Evolutionary conservation across 2,888 invertebrate species (phyloP), one percentile per base, ranked within the genome.

Genomic region (Hybos culiciformis): DNA sequence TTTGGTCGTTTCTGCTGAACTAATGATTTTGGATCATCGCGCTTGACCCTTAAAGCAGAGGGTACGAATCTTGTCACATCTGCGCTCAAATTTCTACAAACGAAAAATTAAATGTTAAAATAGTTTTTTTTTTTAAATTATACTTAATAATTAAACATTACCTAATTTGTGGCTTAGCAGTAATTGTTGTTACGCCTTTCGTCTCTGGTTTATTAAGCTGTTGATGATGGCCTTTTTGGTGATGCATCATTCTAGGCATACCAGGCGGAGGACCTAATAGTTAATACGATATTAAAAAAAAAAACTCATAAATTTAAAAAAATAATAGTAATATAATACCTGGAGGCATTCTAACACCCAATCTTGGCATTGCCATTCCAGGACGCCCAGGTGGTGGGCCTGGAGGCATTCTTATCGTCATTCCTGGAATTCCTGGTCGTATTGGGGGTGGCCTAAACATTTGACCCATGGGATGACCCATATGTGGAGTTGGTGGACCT

Each of bases 51-150:
- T 41, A 97, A 69, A 1, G 96, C 83, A 0, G 92, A 92, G 0
- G 96, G 96, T 37, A 92, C 83, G 67, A 97, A 96, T 45, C 92
- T 72, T 0, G 96, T 98, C 1, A 96, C 88, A 66, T 98, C 97
- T 1, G 88, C 90, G 26, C 86, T 87, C 26, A 92, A 69, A 67
- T 90, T 91, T 52, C 66, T 65, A 29, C 3, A 47, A 44, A 43
- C n/a, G 32, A 45, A 24, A 33, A 34, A 39, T 37, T 4, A 15
- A 24, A 43, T n/a, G n/a, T 31, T 40, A 17, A 31, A 17, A 37
- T 45, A 14, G 32, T 2, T 42, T 17, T 6, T n/a, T 21, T 5
- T 36, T 19, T 14, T 12, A 15, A 39, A 32, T 17, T 42, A 8
- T 4, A 37, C 5, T 5, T 24, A 11, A 17, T 12, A 5, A 17